Conservation (phyloP, 2,888 invertebrate species). For the Andrena flavipes region DNA sequence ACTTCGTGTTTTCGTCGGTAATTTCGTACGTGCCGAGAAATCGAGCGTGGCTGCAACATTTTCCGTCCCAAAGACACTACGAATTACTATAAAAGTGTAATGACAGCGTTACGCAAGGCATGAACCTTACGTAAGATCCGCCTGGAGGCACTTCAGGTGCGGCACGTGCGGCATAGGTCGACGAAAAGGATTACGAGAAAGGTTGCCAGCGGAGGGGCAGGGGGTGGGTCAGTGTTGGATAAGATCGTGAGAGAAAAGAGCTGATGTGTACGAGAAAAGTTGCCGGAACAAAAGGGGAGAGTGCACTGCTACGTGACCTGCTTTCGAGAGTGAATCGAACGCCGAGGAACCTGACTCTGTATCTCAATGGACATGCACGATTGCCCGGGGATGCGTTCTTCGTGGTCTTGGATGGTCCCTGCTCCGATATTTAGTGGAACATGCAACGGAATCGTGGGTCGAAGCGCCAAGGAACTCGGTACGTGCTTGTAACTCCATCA, state of each 20-base stretch:
- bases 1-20: not conserved
- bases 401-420: not conserved
- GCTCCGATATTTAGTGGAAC: conserved; percentile 1
- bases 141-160: conserved; percentile 72
- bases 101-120: conserved; percentile 53
- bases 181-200: conserved; percentile 70
- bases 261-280: conserved; percentile 53
- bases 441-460: not conserved
- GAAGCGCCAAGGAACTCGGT: not conserved
- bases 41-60: not conserved
- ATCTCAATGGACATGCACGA: conserved; percentile 30
- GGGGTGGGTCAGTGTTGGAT: conserved; percentile 43
- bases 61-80: not conserved
- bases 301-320: conserved; percentile 49
- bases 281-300: conserved; percentile 57
- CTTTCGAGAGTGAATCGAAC: conserved; percentile 52
- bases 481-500: not conserved
- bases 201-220: conserved; percentile 55
- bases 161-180: conserved; percentile 64
- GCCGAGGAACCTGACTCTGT: conserved; percentile 24
- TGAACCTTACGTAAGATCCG: conserved; percentile 59
- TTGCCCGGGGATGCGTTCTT: conserved; percentile 3
- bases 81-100: conserved; percentile 62
- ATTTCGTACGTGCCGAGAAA: not conserved
- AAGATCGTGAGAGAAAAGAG: conserved; percentile 64